A percentile compares a stretch with the other conserved stretches of the same genome.
Evolutionary conservation across 2,888 invertebrate species (phyloP).

Genomic region (Pimpla rufipes): DNA sequence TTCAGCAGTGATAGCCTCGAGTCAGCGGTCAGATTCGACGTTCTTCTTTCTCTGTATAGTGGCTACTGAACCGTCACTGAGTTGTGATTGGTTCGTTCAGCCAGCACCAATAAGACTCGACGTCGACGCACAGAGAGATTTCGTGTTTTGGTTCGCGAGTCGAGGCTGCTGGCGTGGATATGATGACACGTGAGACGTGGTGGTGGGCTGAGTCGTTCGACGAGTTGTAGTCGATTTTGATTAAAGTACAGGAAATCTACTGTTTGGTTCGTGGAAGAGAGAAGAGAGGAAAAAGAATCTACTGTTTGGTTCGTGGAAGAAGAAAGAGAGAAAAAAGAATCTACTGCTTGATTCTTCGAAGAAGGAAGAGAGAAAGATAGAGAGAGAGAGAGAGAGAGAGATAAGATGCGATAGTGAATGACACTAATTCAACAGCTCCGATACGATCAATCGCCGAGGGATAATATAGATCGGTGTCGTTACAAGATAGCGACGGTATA

Average conservation of each 20-base stretch:
- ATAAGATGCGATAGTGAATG: constrained; percentile 54
- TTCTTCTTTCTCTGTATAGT: too few species aligned
- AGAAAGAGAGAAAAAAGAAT: too few species aligned
- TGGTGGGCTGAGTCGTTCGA: constrained; percentile 8
- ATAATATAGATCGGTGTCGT: constrained; percentile 6
- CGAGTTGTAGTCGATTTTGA: constrained; percentile 33
- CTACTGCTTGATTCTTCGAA: not conserved
- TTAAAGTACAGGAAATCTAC: constrained; percentile 14
- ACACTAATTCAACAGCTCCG: constrained; percentile 41
- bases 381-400: constrained; percentile 13
- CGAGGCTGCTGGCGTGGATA: not conserved
- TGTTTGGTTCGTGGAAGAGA: too few species aligned
- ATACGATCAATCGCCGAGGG: constrained; percentile 38
- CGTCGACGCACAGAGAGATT: not conserved
- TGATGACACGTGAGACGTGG: constrained; percentile 46
- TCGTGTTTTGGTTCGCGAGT: not conserved
- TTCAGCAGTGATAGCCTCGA: constrained; percentile 27
- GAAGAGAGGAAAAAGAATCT: too few species aligned
- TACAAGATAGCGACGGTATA: not conserved
- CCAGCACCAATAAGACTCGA: too few species aligned
- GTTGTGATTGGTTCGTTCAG: too few species aligned
- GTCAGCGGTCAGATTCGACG: constrained; percentile 16
- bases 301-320: too few species aligned
- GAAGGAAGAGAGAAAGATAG: constrained; percentile 1
- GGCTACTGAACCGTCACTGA: too few species aligned